Evolutionary conservation across 2,113 vertebrate species (phyloP), one percentile per base, ranked within the genome.

Genomic region (Gobiocypris rarus): DNA sequence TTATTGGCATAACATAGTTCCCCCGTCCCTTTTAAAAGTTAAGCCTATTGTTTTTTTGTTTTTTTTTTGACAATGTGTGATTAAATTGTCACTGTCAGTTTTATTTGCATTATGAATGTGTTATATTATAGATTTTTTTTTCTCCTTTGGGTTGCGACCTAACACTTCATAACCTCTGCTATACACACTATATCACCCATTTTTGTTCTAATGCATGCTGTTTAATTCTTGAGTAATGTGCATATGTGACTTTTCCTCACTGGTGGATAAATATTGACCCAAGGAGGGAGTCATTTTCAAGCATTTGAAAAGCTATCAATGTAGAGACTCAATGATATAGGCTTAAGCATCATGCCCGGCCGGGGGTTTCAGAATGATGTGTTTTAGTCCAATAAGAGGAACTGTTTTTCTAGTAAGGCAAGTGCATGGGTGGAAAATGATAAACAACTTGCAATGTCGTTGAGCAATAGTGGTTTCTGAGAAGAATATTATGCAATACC

Each of bases 261-360:
- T 75, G 74, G 28, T 17, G 58, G 56, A 75, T 85, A 89, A 86
- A 93, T 92, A 87, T 93, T 94, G 90, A 87, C 88, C 67, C 48
- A 90, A 88, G 92, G 91, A 89, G 92, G 83, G 92, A 79, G 45
- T 45, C 22, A 38, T 10, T 19, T 67, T 3, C 9, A 19, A 4
- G 0, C 63, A 67, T n/a, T 38, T 41, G 4, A 67, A 75, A 26
- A 22, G 63, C 13, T 50, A 13, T 15, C 58, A 34, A 28, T 83
- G 15, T 19, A 56, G 11, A 14, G 14, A 65, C 9, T 1, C 14
- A 1, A 24, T 24, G 10, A 71, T n/a, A 43, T 9, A 6, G 38
- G 38, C 38, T 38, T 41, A 9, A 65, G 24, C 56, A 58, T 24
- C 9, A 10, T 7, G 31, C 38, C 31, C 10, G n/a, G n/a, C n/a